Conservation (phyloP, 2,888 invertebrate species). For the Philaethria dido region DNA sequence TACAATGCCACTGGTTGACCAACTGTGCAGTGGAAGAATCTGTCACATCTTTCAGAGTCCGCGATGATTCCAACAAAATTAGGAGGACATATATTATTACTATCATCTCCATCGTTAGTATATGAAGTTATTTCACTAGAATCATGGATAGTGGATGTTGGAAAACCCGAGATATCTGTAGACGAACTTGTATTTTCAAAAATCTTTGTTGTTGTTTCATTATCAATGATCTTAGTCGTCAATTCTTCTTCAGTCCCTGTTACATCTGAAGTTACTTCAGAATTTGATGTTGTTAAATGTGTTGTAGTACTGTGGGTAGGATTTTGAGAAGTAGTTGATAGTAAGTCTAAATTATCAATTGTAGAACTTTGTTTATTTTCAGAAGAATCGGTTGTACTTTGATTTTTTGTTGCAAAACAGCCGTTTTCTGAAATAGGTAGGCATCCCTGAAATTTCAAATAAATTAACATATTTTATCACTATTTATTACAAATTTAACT, state of each 20-base stretch:
- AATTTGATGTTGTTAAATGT: neutral
- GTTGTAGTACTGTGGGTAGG: neutral
- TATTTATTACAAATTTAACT: neutral
- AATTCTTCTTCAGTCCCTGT: neutral
- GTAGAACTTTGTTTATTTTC: neutral
- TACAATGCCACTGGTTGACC: conserved; percentile 2
- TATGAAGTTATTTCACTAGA: neutral
- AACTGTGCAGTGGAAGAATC: conserved; percentile 4
- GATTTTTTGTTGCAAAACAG: conserved; percentile 1
- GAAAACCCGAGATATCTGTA: neutral
- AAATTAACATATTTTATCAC: neutral
- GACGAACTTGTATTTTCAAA: neutral
- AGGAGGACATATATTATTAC: conserved; percentile 3
- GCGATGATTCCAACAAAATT: neutral
- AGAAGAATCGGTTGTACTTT: neutral
- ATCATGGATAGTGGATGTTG: neutral
- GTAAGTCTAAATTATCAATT: neutral
- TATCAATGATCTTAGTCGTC: neutral
- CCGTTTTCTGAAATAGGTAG: conserved; percentile 19
- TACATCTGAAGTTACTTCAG: neutral
- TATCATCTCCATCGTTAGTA: neutral
- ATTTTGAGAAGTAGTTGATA: neutral
- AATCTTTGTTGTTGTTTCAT: neutral
- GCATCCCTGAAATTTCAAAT: conserved; percentile 24
- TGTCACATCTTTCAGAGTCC: conserved; percentile 9